phyloP scores from a whole-genome alignment of 2,888 invertebrate species.

The Minunthozetes semirufus region DNA sequence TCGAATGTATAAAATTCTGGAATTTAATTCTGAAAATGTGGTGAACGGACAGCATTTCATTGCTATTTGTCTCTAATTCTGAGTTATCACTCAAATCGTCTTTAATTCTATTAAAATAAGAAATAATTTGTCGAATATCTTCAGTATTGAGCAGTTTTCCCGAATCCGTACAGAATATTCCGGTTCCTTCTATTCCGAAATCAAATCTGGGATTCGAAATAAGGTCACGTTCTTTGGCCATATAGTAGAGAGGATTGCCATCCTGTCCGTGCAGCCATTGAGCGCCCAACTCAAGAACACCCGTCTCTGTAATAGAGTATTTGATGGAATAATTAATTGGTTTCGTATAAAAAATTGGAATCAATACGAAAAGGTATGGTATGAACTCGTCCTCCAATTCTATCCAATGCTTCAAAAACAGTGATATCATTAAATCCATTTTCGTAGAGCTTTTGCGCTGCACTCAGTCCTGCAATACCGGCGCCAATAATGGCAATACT shows the following conservation, averaged over 20 bases:
- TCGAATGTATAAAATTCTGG: slow-evolving; percentile 49
- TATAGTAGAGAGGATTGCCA: slow-evolving; percentile 78
- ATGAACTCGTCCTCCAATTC: slow-evolving; percentile 55
- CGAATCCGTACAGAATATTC: slow-evolving; percentile 45
- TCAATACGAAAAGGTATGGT: slow-evolving; percentile 45
- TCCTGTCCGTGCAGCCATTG: slow-evolving; percentile 90
- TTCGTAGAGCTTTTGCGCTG: slow-evolving; percentile 41
- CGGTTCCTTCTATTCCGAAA: slow-evolving; percentile 55
- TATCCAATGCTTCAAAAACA: slow-evolving; percentile 50
- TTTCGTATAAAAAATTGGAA: background rate
- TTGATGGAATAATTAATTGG: background rate
- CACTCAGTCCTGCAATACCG: slow-evolving; percentile 45
- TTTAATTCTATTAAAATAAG: slow-evolving; percentile 37
- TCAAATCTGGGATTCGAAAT: slow-evolving; percentile 49
- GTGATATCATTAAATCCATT: slow-evolving; percentile 42
- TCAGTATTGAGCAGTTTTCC: slow-evolving; percentile 46
- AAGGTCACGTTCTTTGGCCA: slow-evolving; percentile 62
- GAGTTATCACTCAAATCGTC: slow-evolving; percentile 29
- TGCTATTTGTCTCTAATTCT: slow-evolving; percentile 1
- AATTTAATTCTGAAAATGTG: slow-evolving; percentile 50
- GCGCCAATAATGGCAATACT: slow-evolving; percentile 44
- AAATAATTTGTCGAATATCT: slow-evolving; percentile 51
- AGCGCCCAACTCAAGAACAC: slow-evolving; percentile 64
- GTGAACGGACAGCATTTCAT: slow-evolving; percentile 47
- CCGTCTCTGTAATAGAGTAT: slow-evolving; percentile 34